Percentiles rank a stretch among this genome's conserved stretches.
These are phyloP conservation scores for Sylvietta virens DNA, from an alignment of 2,113 vertebrate species.

Conservation along the genomic window DNA sequence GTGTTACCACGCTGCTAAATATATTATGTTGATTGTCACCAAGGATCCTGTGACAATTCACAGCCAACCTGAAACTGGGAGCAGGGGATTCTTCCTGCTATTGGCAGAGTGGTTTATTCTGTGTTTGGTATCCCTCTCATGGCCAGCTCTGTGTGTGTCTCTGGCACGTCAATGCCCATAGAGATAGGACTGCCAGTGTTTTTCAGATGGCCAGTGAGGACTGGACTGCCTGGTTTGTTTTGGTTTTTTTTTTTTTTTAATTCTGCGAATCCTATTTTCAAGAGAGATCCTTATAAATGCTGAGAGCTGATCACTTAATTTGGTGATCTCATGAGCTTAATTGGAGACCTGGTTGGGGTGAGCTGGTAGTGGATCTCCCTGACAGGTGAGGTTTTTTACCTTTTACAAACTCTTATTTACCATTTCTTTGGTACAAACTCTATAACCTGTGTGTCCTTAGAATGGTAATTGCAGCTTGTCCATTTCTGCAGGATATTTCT, in stretches of 20 bases:
- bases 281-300: neutral
- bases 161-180: accelerated
- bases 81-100: neutral
- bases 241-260: neutral
- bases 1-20: neutral
- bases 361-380: neutral
- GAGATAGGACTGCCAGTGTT: neutral
- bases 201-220: neutral
- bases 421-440: neutral
- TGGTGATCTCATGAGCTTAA: neutral
- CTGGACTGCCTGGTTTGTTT: neutral
- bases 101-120: neutral
- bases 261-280: neutral
- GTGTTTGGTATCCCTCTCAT: neutral
- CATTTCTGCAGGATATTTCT: neutral
- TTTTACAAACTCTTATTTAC: neutral
- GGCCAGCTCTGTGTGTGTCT: neutral
- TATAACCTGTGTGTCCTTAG: neutral
- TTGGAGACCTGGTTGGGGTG: neutral
- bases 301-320: neutral
- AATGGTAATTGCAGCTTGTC: neutral
- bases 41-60: neutral
- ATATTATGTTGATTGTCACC: neutral
- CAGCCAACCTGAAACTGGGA: neutral
- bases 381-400: neutral